A percentile compares a stretch with the other conserved stretches of the same genome.
Conservation (phyloP, 1,140 invertebrate species). For the Drosophila sproati region DNA sequence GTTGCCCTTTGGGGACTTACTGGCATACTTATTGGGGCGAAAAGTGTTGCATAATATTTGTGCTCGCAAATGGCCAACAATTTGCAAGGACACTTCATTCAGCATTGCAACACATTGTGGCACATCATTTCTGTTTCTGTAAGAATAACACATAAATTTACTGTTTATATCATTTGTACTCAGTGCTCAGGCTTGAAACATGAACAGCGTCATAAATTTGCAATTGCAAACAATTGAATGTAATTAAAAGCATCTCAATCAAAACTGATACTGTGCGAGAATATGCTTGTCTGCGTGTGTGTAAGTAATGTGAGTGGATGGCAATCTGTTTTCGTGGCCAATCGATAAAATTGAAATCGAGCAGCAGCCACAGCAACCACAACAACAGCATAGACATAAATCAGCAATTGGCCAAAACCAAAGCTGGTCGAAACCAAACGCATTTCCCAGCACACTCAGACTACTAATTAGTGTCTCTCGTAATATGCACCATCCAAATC, state of each 20-base stretch:
- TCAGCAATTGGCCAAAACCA: constrained; percentile 10
- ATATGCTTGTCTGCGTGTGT: constrained; percentile 10
- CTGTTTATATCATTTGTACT: background rate
- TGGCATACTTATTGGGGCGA: constrained; percentile 66
- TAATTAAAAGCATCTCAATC: constrained; percentile 73
- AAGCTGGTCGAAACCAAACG: constrained; percentile 8
- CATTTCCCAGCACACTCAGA: background rate
- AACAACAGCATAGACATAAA: constrained; percentile 21
- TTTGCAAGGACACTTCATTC: constrained; percentile 46
- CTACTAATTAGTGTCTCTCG: constrained; percentile 22
- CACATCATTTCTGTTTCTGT: constrained; percentile 42
- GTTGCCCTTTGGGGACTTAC: constrained; percentile 38
- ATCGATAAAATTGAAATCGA: constrained; percentile 47
- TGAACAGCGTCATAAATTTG: constrained; percentile 32
- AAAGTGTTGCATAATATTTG: constrained; percentile 80
- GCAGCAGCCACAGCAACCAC: background rate
- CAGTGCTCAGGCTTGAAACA: no score
- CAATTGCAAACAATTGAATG: constrained; percentile 70
- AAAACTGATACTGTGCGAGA: constrained; percentile 12
- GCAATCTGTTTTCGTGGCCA: constrained; percentile 51
- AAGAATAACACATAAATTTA: background rate
- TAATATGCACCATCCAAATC: background rate
- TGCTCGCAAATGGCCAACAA: constrained; percentile 52
- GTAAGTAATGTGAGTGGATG: constrained; percentile 40
- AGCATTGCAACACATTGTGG: constrained; percentile 19